Conservation (phyloP, 2,888 invertebrate genomes). For the Zeuzera pyrina region DNA sequence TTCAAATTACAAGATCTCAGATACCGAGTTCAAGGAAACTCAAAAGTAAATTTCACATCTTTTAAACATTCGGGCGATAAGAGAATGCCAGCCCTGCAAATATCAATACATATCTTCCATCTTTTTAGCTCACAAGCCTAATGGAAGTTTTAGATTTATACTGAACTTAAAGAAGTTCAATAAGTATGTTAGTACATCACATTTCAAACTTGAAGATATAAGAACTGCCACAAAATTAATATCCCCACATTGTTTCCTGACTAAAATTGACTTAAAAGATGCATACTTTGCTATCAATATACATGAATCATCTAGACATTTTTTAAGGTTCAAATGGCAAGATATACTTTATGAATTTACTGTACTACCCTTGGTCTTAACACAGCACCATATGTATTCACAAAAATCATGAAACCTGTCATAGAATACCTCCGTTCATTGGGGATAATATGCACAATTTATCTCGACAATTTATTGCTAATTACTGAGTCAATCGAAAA, state of each 20-base stretch:
- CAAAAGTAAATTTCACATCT: background rate
- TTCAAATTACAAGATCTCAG: background rate
- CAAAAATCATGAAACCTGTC: no score
- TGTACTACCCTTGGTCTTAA: background rate
- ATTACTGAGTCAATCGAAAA: background rate
- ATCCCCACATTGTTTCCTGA: constrained; percentile 3
- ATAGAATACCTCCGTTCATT: background rate
- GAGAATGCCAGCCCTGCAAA: background rate
- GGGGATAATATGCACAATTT: background rate
- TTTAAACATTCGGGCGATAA: background rate
- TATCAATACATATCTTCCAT: background rate
- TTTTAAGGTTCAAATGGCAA: no score
- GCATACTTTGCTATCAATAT: no score
- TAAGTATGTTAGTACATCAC: constrained; percentile 1
- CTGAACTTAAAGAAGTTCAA: constrained; percentile 5
- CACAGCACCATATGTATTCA: background rate
- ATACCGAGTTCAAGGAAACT: background rate
- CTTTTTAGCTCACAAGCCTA: background rate
- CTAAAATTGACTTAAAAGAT: constrained; percentile 6
- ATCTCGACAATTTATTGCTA: background rate
- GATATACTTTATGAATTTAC: background rate
- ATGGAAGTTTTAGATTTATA: constrained; percentile 2
- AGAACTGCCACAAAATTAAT: constrained; percentile 5
- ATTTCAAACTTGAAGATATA: constrained; percentile 8
- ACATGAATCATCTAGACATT: no score